A percentile compares a stretch with the other conserved stretches of the same genome.
Conservation (phyloP, 2,888 invertebrate genomes). For the Eueremaeus valkanovi region DNA sequence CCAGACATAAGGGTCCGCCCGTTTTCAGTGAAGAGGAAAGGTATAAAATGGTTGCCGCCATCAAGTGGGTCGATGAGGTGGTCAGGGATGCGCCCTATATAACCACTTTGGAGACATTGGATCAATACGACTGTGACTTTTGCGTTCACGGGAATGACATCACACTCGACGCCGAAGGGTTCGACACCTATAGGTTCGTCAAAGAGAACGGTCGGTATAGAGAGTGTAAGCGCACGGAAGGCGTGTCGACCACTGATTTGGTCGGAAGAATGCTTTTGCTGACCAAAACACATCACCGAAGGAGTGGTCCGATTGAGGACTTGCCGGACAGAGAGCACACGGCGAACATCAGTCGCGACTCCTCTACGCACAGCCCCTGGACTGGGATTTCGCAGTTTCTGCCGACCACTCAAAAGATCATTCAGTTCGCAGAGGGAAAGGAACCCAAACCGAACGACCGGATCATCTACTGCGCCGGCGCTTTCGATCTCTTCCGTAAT, state of each 20-base stretch:
- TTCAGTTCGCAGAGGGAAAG: slow-evolving; percentile 70
- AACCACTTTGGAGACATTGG: slow-evolving; percentile 90
- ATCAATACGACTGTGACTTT: slow-evolving; percentile 93
- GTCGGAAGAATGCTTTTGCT: slow-evolving; percentile 90
- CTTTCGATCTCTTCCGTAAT: slow-evolving; percentile 88
- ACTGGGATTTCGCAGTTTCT: slow-evolving; percentile 96
- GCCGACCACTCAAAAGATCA: slow-evolving; percentile 89
- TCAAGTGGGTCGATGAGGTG: slow-evolving; percentile 99
- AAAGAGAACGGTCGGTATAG: slow-evolving; percentile 61
- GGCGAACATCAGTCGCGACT: slow-evolving; percentile 62
- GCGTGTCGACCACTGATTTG: slow-evolving; percentile 95
- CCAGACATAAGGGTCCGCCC: slow-evolving; percentile 95
- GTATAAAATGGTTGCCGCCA: slow-evolving; percentile 93
- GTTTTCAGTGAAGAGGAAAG: slow-evolving; percentile 71
- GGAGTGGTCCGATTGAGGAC: slow-evolving; percentile 47
- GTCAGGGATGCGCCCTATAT: slow-evolving; percentile 97
- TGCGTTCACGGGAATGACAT: slow-evolving; percentile 80
- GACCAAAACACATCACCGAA: slow-evolving; percentile 62
- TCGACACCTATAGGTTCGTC: slow-evolving; percentile 58
- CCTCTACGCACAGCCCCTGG: slow-evolving; percentile 84
- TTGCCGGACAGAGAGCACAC: slow-evolving; percentile 48
- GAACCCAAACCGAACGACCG: slow-evolving; percentile 57
- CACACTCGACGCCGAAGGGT: slow-evolving; percentile 54
- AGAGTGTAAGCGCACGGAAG: slow-evolving; percentile 91
- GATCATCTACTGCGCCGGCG: slow-evolving; percentile 92